Percentiles rank a stretch among this genome's conserved stretches.
Conservation (phyloP, 2,113 vertebrate genomes). For the Proteles cristata region DNA sequence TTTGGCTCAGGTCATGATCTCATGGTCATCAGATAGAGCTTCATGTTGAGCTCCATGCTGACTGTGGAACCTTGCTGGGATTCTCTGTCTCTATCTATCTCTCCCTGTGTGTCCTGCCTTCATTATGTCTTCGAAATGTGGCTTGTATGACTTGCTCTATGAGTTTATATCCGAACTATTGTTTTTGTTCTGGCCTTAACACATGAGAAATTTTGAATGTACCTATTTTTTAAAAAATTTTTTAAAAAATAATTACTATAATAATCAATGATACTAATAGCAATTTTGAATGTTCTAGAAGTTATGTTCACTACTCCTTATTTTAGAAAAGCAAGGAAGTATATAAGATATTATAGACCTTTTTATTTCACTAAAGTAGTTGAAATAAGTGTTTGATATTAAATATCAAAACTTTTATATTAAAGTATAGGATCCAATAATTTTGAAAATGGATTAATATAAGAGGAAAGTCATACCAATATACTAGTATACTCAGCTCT, state of each 20-base stretch:
- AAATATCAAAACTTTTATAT: not conserved
- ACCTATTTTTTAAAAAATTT: not conserved
- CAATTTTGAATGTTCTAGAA: not conserved
- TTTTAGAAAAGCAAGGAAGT: constrained; percentile 5
- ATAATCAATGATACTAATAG: not conserved
- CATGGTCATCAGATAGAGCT: too few relatives aligned
- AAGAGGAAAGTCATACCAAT: not conserved
- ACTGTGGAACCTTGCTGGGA: too few relatives aligned
- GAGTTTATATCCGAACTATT: not conserved
- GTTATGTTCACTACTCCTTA: not conserved
- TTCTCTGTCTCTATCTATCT: too few relatives aligned
- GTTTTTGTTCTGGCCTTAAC: not conserved
- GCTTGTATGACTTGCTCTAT: not conserved
- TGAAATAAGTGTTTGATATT: constrained; percentile 19
- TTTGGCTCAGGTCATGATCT: too few relatives aligned
- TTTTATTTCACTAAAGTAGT: constrained; percentile 13
- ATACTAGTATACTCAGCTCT: not conserved
- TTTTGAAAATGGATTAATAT: not conserved
- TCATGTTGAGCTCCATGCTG: too few relatives aligned
- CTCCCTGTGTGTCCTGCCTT: not conserved
- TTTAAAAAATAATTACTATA: not conserved
- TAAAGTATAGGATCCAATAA: not conserved
- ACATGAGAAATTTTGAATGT: not conserved
- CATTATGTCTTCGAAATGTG: not conserved
- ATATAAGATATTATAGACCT: not conserved